Evolutionary conservation across 1,140 invertebrate species (phyloP), one percentile per base, ranked within the genome.

Genomic region (Heliconius congener): DNA sequence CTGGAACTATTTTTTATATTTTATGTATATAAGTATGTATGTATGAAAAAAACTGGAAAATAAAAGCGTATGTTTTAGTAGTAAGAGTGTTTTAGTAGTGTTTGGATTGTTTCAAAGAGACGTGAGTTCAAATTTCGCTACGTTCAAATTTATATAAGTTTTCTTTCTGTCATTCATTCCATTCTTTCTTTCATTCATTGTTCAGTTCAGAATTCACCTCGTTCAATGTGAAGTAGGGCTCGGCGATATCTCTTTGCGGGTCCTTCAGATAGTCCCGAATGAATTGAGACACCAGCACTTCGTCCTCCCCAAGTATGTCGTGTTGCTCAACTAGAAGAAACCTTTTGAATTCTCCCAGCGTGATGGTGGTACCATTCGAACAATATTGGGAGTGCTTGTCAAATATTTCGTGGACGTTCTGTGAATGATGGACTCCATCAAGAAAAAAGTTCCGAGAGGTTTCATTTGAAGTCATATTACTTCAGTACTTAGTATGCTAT

Each of bases 281-380:
- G 86, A 97, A 97, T 57, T 96, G 94, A 2, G 96, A 97, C 5
- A 97, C 95, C 77, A 95, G 92, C 55, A 90, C 88, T 73, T 96
- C 95, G 86, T 97, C 96, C 81, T 96, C 96, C 1, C 96, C 96
- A 76, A 95, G 90, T 1, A 85, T 83, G 84, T 98, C 98, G 77
- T 97, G 96, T 92, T 99, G 98, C 92, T 99, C 97, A 27, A 96
- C 93, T 1, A 96, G 83, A 11, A 99, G 90, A 92, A 99, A 99
- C 66, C 93, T 95, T 91, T 98, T 96, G 85, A 99, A 97, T 84
- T 98, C 97, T 83, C 96, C 95, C 0, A 98, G 92, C 0, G 95
- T 96, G n/a, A 99, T 96, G 8, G 94, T 96, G 73, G 96, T 95
- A 4, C 94, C 93, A 85, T 96, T 96, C 71, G 95, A 93, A 19